phyloP scores from a whole-genome alignment of 2,113 vertebrate genomes.

The Anguilla japonica region DNA sequence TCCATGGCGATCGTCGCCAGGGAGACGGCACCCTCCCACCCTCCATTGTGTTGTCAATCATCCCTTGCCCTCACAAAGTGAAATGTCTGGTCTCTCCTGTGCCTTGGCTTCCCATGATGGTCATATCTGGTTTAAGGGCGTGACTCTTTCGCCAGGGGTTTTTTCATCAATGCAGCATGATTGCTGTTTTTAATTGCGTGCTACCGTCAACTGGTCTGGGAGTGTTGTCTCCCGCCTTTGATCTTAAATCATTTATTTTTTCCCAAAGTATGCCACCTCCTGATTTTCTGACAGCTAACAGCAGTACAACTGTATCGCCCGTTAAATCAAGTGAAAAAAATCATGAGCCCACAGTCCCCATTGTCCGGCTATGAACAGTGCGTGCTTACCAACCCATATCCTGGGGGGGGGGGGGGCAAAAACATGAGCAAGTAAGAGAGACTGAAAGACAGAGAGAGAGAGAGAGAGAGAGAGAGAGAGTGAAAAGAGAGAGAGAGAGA shows the following conservation, averaged over 20 bases:
- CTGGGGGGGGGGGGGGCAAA: constrained; percentile 19
- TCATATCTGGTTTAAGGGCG: neutral
- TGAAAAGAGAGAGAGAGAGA: neutral
- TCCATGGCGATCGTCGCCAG: neutral
- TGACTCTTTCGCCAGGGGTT: neutral
- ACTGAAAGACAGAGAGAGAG: too few species aligned
- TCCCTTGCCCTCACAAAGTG: neutral
- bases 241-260: neutral
- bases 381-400: neutral
- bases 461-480: constrained; percentile 28
- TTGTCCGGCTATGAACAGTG: neutral
- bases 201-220: neutral
- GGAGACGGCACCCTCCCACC: neutral
- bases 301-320: neutral
- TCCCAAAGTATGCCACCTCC: neutral
- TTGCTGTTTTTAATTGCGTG: neutral
- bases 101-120: neutral
- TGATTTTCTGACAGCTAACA: neutral
- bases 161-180: neutral
- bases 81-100: neutral
- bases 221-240: neutral
- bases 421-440: constrained; percentile 29
- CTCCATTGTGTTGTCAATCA: neutral
- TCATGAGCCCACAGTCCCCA: neutral
- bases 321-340: neutral